A percentile compares a stretch with the other conserved stretches of the same genome.
These are phyloP conservation scores for Equus przewalskii DNA, from an alignment of 2,113 vertebrate genomes.

Conservation along the genomic window DNA sequence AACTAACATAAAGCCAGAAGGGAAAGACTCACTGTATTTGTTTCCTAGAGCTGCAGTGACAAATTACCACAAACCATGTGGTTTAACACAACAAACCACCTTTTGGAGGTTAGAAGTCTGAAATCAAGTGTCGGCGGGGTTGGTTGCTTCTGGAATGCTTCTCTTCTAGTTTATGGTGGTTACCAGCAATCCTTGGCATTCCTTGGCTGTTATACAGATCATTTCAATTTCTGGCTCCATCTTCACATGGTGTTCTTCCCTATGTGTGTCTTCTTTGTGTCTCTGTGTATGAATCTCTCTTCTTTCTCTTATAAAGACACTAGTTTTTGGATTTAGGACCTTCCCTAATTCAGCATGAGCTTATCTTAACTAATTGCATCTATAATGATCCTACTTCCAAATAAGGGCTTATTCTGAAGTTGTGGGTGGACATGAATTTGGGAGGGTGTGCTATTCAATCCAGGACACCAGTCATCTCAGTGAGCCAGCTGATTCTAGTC, in stretches of 20 bases:
- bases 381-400: background rate
- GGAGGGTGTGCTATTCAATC: background rate
- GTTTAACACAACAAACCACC: background rate
- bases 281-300: background rate
- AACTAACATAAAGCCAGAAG: background rate
- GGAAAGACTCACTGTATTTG: background rate
- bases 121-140: background rate
- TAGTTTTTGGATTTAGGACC: background rate
- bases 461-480: background rate
- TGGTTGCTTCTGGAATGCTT: background rate
- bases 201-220: background rate
- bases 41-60: background rate
- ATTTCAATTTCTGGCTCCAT: background rate
- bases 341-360: background rate
- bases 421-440: background rate
- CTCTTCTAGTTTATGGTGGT: background rate
- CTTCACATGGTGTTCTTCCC: background rate
- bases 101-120: background rate
- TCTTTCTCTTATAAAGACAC: background rate
- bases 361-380: background rate
- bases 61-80: background rate
- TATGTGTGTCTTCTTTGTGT: background rate
- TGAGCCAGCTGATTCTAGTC: background rate
- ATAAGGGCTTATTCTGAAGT: background rate
- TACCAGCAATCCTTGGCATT: background rate